These are phyloP conservation scores for Xylophagus ater DNA, from an alignment of 2,888 invertebrate species.

Conservation along the genomic window DNA sequence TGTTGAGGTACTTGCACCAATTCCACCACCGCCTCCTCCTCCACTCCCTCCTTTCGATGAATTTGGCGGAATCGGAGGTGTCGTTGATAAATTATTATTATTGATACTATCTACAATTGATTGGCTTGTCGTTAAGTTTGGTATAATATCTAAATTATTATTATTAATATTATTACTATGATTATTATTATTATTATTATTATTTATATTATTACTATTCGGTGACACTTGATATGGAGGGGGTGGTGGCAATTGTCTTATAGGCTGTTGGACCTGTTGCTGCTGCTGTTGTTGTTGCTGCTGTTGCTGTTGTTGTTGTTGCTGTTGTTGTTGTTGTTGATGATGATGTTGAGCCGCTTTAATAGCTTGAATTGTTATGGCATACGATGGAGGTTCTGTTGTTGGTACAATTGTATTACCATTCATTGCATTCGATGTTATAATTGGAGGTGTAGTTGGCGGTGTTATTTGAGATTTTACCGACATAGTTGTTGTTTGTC, in stretches of 20 bases:
- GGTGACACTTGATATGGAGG: slow-evolving; percentile 51
- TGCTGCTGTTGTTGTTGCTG: slow-evolving; percentile 13
- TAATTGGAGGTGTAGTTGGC: slow-evolving; percentile 45
- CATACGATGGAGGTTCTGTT: slow-evolving; percentile 85
- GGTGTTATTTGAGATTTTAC: slow-evolving; percentile 42
- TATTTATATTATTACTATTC: slow-evolving; percentile 19
- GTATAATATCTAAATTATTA: slow-evolving; percentile 23
- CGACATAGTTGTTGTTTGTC: slow-evolving; percentile 37
- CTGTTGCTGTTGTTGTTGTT: slow-evolving; percentile 20
- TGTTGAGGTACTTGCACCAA: slow-evolving; percentile 22
- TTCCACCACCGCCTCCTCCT: too few relatives aligned
- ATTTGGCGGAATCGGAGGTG: slow-evolving; percentile 44
- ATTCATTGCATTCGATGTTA: slow-evolving; percentile 39
- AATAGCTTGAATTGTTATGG: slow-evolving; percentile 73
- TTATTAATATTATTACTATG: slow-evolving; percentile 24
- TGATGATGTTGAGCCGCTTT: slow-evolving; percentile 38
- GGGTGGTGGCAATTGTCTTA: slow-evolving; percentile 52
- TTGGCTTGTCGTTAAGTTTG: slow-evolving; percentile 7
- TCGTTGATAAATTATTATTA: slow-evolving; percentile 39
- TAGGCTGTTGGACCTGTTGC: slow-evolving; percentile 9
- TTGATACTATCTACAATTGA: slow-evolving; percentile 10
- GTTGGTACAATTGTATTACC: slow-evolving; percentile 50
- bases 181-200: slow-evolving; percentile 19
- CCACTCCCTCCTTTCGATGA: slow-evolving; percentile 3
- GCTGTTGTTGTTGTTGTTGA: slow-evolving; percentile 27